phyloP scores from a whole-genome alignment of 2,797 vertebrate species.

The Valencia hispanica region DNA sequence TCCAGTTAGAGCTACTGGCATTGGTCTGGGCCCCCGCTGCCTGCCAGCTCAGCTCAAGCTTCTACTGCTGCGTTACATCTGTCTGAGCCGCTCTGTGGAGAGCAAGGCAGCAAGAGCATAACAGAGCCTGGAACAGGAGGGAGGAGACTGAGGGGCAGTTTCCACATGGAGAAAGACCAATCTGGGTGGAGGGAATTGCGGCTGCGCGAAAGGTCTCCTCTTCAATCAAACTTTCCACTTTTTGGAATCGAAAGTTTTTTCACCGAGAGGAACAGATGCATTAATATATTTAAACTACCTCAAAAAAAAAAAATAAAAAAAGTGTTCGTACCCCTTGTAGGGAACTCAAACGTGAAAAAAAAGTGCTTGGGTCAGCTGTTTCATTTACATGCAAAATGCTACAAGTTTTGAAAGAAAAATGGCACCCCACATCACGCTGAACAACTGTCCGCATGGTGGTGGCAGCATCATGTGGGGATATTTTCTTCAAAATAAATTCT shows the following conservation, averaged over 20 bases:
- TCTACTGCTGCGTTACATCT: constrained; percentile 87
- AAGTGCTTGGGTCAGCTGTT: not conserved
- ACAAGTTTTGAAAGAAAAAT: too few species aligned
- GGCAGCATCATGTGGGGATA: too few species aligned
- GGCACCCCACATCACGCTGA: too few species aligned
- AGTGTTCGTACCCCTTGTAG: not conserved
- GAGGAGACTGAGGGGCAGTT: constrained; percentile 57
- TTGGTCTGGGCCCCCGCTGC: constrained; percentile 65
- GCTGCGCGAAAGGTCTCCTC: constrained; percentile 61
- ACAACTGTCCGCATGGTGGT: too few species aligned
- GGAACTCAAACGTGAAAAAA: not conserved
- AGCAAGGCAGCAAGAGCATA: constrained; percentile 40
- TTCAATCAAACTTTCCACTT: constrained; percentile 77
- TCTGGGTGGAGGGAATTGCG: constrained; percentile 45
- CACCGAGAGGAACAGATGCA: not conserved
- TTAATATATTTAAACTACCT: not conserved
- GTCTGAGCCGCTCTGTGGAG: constrained; percentile 80
- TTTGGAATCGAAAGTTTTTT: too few species aligned
- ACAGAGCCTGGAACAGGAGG: constrained; percentile 43
- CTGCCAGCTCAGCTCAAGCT: constrained; percentile 78
- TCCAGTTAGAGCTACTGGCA: constrained; percentile 62
- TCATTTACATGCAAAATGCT: too few species aligned
- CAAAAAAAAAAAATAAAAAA: not conserved
- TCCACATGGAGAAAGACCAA: constrained; percentile 45
- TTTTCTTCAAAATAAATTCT: not conserved